Evolutionary conservation across 2,113 vertebrate genomes (phyloP), one percentile per base, ranked within the genome.

Genomic region (Hemiprocne comata): DNA sequence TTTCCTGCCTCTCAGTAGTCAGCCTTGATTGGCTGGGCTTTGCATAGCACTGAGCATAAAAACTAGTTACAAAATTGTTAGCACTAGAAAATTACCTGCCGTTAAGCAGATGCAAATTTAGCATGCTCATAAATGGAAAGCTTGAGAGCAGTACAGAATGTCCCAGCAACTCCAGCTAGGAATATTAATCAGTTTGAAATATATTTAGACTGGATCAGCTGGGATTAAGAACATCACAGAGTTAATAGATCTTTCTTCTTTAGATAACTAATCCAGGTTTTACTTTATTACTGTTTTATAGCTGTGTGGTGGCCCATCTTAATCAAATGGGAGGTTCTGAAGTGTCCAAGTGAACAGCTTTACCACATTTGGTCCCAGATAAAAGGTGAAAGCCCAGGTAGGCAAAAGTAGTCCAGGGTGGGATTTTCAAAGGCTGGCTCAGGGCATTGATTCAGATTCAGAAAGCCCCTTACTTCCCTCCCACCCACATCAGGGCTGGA

Each of bases 121-220:
- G 61, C 89, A 44, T 40, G 69, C 73, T 97, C 50, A 77, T 64
- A 97, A 92, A 94, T 72, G 55, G 83, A 84, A 95, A 87, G 51
- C 86, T 92, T 87, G 65, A 84, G 55, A 83, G 62, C 50, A 89
- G 83, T 84, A 87, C 80, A 90, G 80, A 93, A 92, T 75, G 93
- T 83, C 81, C 86, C 75, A 77, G 60, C 58, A 76, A 90, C 85
- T 90, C 89, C 85, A 69, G 55, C 61, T 67, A 2, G 3, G 95
- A 96, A 96, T 96, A 94, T 96, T 96, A 96, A 93, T 90, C 89
- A 80, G 58, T 65, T 75, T 94, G 89, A 94, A 94, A 94, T 87
- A 95, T 82, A 94, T 87, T 92, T 90, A 94, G 80, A 72, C n/a
- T 85, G 91, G 54, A 90, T 85, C 57, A 93, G 66, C 48, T 85